Conservation (phyloP, 92 coral and sea anemone species). For the Porites cylindrica region DNA sequence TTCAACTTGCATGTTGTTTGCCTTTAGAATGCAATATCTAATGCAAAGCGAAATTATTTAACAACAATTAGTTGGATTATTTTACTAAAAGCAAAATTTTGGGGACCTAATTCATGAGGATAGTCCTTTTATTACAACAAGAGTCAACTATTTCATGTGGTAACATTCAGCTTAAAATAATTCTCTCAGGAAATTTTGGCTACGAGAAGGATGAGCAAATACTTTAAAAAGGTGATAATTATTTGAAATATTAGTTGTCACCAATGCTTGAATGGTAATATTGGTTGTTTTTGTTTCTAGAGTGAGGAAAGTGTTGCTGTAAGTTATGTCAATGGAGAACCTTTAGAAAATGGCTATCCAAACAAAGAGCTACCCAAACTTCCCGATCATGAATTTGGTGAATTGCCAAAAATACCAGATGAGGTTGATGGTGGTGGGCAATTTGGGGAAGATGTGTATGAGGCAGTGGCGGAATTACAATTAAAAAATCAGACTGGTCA, state of each 20-base stretch:
- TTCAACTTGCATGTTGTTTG: neutral
- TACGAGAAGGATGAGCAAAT: too few relatives aligned
- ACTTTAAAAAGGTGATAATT: too few relatives aligned
- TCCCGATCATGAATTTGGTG: conserved; percentile 24
- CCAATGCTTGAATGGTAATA: neutral
- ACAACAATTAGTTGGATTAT: too few relatives aligned
- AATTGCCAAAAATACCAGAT: conserved; percentile 36
- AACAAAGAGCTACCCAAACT: conserved; percentile 19
- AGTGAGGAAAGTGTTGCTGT: conserved; percentile 24
- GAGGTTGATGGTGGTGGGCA: conserved; percentile 41
- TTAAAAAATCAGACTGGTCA: neutral
- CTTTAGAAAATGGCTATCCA: conserved; percentile 17
- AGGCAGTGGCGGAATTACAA: conserved; percentile 42
- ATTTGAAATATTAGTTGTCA: neutral
- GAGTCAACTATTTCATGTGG: too few relatives aligned
- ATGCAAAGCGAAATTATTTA: too few relatives aligned
- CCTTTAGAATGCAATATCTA: neutral
- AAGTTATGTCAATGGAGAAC: conserved; percentile 20
- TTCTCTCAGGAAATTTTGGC: too few relatives aligned
- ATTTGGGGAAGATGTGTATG: conserved; percentile 70
- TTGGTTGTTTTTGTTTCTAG: conserved; percentile 1
- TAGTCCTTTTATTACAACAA: neutral
- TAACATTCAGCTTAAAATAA: too few relatives aligned
- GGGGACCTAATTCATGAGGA: neutral
- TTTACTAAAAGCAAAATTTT: too few relatives aligned